Evolutionary conservation across 2,888 invertebrate genomes (phyloP).

Genomic region (Seladonia tumulorum): DNA sequence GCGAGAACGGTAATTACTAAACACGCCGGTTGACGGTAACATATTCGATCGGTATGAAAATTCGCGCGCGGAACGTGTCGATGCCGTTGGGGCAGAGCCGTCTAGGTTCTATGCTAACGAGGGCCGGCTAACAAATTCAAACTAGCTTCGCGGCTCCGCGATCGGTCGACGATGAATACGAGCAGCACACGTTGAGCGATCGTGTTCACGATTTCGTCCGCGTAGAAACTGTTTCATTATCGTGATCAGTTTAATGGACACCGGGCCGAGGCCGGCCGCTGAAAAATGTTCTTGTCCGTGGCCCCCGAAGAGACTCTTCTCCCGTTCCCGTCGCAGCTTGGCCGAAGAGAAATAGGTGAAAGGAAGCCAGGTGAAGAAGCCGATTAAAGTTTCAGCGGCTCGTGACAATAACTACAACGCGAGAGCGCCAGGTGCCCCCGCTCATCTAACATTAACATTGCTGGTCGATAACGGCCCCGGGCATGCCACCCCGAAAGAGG

Average conservation of each 20-base stretch:
- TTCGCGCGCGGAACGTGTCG: neutral
- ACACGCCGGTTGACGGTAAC: neutral
- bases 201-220: neutral
- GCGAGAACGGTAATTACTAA: neutral
- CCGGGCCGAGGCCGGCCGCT: neutral
- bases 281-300: conserved; percentile 5
- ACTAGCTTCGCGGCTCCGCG: neutral
- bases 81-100: neutral
- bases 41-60: neutral
- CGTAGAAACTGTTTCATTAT: conserved; percentile 5
- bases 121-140: neutral
- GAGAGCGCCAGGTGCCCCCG: conserved; percentile 65
- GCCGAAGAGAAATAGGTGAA: conserved; percentile 37
- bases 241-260: conserved; percentile 14
- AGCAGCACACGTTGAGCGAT: neutral
- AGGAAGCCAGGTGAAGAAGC: conserved; percentile 65
- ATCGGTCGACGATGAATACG: neutral
- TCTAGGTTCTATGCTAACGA: neutral
- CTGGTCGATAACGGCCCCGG: conserved; percentile 67
- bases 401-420: conserved; percentile 70
- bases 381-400: conserved; percentile 73
- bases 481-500: conserved; percentile 39
- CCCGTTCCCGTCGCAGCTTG: neutral
- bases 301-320: neutral
- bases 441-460: conserved; percentile 73